A percentile compares a stretch with the other conserved stretches of the same genome.
Evolutionary conservation across 2,888 invertebrate species (phyloP).

Genomic region (Tenthredo mesomela): DNA sequence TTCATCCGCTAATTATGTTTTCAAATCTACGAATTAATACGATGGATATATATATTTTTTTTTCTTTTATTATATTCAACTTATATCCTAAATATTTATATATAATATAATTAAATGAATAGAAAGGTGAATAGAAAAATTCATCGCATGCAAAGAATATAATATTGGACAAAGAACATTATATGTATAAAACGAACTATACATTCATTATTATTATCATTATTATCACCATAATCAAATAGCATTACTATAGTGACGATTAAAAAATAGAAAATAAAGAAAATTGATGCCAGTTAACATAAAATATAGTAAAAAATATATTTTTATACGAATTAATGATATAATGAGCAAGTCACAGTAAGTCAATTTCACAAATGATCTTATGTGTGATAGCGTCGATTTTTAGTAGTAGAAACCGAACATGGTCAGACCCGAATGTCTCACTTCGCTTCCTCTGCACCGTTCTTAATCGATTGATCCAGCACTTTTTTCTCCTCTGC

Average conservation of each 20-base stretch:
- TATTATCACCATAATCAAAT: not conserved
- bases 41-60: too few relatives aligned
- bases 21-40: not conserved
- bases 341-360: not conserved
- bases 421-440: not conserved
- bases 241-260: not conserved
- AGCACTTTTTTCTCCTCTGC: not conserved
- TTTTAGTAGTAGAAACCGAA: not conserved
- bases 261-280: not conserved
- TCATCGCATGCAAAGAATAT: not conserved
- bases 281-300: not conserved
- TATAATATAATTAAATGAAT: not conserved
- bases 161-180: not conserved
- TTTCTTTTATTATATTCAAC: not conserved
- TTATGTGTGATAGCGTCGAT: not conserved
- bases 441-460: not conserved
- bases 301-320: not conserved
- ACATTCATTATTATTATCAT: not conserved
- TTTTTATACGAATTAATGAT: not conserved
- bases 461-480: not conserved
- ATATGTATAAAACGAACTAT: not conserved
- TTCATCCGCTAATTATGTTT: not conserved
- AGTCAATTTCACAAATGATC: not conserved
- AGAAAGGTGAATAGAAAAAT: not conserved
- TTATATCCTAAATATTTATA: not conserved